Base-by-base conservation (phyloP, 2,113 vertebrate genomes). In the Tamias sibiricus region DNA sequence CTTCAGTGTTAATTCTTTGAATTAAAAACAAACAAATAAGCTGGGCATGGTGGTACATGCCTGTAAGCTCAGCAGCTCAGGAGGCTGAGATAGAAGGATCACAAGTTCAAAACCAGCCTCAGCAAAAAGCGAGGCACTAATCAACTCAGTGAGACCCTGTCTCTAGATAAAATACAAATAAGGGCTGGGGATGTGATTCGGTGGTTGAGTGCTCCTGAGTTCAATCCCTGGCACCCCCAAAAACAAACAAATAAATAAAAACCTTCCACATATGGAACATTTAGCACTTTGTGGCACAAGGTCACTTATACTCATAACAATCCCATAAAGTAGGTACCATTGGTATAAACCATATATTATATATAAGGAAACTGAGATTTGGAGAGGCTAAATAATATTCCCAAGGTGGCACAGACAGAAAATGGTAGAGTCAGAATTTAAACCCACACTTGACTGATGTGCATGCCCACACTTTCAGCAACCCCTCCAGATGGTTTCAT, bases 301-400 rank as follows among this genome's bases (percentile, higher is more conserved):
- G 75, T 79, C 77, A 64, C 54, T 91, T 86, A 84, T 91, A 64
- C 54, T 91, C 82, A 84, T 91, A 89, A 79, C 13, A 52, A 57
- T 2, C 32, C 37, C 74, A 82, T 19, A 20, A 92, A 30, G 44
- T n/a, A 84, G 22, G 24, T 91, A 28, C 40, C 17, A 16, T 44
- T 92, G 24, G 87, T 94, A 57, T 64, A 47, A 87, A 66, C 35
- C 37, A 40, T 2, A 3, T 30, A 20, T 85, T 81, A 59, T 11
- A 88, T 86, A 81, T 52, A 68, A 91, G 81, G 24, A 97, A 85
- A 77, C 40, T 52, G 49, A 87, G 76, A 10, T 28, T 68, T 75
- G 66, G 59, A 82, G 68, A 49, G 4, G 10, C 32, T 92, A 59
- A 79, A 74, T 72, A 44, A 82, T 20, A 88, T 20, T 40, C 42